A percentile compares a stretch with the other conserved stretches of the same genome.
Evolutionary conservation across 1,140 invertebrate species (phyloP).

Genomic region (Rhynchophorus ferrugineus): DNA sequence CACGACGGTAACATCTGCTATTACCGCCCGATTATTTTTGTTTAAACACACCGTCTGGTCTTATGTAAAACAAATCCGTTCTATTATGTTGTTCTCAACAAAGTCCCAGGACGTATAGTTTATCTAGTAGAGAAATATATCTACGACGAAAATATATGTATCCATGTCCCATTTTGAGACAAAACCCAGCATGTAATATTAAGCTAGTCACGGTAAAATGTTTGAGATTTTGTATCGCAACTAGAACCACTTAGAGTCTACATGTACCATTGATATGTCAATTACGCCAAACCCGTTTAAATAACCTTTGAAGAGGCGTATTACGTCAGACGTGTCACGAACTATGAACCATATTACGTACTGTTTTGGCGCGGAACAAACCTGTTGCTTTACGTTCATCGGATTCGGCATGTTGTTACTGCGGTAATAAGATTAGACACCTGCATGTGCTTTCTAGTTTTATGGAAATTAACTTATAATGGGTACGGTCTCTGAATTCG

Average conservation of each 20-base stretch:
- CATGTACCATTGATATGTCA: slow-evolving; percentile 4
- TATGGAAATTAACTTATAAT: background rate
- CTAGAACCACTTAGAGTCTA: slow-evolving; percentile 1
- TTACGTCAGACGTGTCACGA: slow-evolving; percentile 1
- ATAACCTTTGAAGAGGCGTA: background rate
- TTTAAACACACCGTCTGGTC: too few relatives aligned
- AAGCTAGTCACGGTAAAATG: slow-evolving; percentile 1
- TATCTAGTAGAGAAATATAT: too few relatives aligned
- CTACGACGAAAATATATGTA: too few relatives aligned
- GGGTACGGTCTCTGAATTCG: background rate
- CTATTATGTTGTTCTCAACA: too few relatives aligned
- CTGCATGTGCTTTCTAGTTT: background rate
- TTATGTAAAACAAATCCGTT: too few relatives aligned
- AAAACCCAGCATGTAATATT: too few relatives aligned
- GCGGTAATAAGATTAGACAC: background rate
- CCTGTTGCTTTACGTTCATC: background rate
- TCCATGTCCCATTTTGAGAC: too few relatives aligned
- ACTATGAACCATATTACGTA: slow-evolving; percentile 1
- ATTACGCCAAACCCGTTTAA: background rate
- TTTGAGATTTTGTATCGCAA: background rate
- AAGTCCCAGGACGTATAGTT: too few relatives aligned
- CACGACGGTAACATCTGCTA: too few relatives aligned
- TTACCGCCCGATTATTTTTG: too few relatives aligned
- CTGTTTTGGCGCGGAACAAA: background rate
- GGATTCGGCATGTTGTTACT: background rate